Base-by-base conservation (phyloP, 2,797 vertebrate species). In the Percopsis omiscomaycus region DNA sequence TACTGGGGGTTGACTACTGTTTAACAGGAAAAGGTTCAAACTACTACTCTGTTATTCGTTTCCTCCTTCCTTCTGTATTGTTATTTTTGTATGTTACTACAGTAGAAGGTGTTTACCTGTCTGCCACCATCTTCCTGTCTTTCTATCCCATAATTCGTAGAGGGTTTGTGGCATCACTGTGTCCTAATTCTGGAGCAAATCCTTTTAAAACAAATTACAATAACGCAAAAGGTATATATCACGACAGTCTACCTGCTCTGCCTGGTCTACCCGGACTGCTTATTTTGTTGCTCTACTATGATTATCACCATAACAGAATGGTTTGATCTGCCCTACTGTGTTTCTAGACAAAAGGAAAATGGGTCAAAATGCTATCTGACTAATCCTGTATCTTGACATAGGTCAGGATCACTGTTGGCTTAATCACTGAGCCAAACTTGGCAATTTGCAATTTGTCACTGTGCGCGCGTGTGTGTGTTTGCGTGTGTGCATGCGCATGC, bases 331-430 rank as follows among this genome's bases (percentile, higher is more conserved):
- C 46, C 22, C 53, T 59, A 74, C 37, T 4, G 46, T 55, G 60
- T 28, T 60, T 68, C 0, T 3, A 44, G 52, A 81, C 53, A 63
- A 52, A 4, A n/a, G 64, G 48, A 11, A 46, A 44, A 32, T 49
- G 54, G 61, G 42, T 77, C 10, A 63, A 66, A 64, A 32, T 66
- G 68, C 64, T 12, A 50, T 28, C 48, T 6, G 5, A 12, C 37
- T 37, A 27, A 66, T 73, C 63, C 22, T 9, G 51, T 29, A 32
- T 69, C 22, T 37, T 5, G 14, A 50, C 58, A 63, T 54, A 73
- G 27, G 61, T 69, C 56, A 74, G 64, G 64, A 62, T 69, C 16
- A 54, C 59, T 59, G 32, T 59, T 61, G 66, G 59, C 54, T 57
- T 61, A 68, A 64, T 66, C 53, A 48, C 28, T 27, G 0, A n/a